Base-by-base conservation (phyloP, 2,797 vertebrate genomes). In the Chrosomus eos region DNA sequence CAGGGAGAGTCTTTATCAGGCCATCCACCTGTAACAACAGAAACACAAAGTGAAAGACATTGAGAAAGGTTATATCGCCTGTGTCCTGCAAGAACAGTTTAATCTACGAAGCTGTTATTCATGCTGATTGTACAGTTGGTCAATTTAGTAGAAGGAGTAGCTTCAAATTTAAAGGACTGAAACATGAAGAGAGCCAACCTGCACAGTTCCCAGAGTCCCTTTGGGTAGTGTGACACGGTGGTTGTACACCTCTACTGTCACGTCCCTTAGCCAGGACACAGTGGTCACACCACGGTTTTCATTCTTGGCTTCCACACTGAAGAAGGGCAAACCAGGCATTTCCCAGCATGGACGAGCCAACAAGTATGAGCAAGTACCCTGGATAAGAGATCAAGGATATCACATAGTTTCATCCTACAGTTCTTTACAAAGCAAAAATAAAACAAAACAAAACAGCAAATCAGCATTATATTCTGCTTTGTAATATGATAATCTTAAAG, bases 301-400 rank as follows among this genome's bases (percentile, higher is more conserved):
- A 0, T 99, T 99, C 93, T 99, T 99, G 92, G 98, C 97, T 91
- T 99, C 97, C 87, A 99, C 96, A 0, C 96, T 99, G 91, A 99
- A 99, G 93, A 96, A 97, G 68, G 98, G 98, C 88, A 98, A 94
- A 66, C 94, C 96, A 10, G 94, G 91, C 53, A 95, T 94, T 90
- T 97, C 95, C 95, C 97, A 96, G 92, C 98, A 99, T 75, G 98
- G 98, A 85, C 96, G 95, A 86, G 98, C 97, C 82, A 99, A 91
- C 80, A 99, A 92, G 89, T 99, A 99, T 76, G 98, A 97, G 91
- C 98, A 99, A 75, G 98, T 99, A 73, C 98, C 98, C 95, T 99
- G 33, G 9, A 84, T 48, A 7, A 14, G 36, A 66, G 28, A 31
- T 43, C 5, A 67, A 51, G 70, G 45, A 60, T 11, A 76, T 66